These are phyloP conservation scores for Lateolabrax maculatus DNA, from an alignment of 2,797 vertebrate genomes.

Conservation along the genomic window DNA sequence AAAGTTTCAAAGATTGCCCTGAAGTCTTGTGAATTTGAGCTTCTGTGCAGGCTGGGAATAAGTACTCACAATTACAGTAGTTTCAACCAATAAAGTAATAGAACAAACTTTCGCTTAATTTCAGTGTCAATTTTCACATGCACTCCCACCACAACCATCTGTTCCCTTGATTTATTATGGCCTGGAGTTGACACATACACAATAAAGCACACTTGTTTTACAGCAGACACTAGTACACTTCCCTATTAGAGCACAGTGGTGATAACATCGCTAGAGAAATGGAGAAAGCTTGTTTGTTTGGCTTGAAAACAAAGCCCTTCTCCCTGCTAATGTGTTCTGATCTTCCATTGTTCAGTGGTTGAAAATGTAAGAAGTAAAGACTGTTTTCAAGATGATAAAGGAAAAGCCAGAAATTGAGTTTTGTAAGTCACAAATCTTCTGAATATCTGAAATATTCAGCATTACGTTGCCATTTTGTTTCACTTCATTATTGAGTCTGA, in stretches of 20 bases:
- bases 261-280: not conserved
- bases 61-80: not conserved
- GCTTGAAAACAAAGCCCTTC: not conserved
- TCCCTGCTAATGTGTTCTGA: not conserved
- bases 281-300: not conserved
- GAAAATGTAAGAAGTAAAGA: not conserved
- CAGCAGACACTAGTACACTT: not conserved
- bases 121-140: not conserved
- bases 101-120: not conserved
- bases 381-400: not conserved
- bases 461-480: not conserved
- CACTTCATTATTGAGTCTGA: not conserved
- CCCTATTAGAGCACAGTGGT: not conserved
- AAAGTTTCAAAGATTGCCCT: not conserved
- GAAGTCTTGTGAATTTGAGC: not conserved
- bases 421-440: not conserved
- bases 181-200: not conserved
- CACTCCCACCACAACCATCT: not conserved
- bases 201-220: not conserved
- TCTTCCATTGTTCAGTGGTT: not conserved
- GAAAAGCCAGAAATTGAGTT: not conserved
- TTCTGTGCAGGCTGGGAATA: not conserved
- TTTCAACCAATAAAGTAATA: not conserved
- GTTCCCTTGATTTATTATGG: not conserved
- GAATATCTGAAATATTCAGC: too few species aligned